Base-by-base conservation (phyloP, 2,888 invertebrate species). In the Gymnoscelis rufifasciata region DNA sequence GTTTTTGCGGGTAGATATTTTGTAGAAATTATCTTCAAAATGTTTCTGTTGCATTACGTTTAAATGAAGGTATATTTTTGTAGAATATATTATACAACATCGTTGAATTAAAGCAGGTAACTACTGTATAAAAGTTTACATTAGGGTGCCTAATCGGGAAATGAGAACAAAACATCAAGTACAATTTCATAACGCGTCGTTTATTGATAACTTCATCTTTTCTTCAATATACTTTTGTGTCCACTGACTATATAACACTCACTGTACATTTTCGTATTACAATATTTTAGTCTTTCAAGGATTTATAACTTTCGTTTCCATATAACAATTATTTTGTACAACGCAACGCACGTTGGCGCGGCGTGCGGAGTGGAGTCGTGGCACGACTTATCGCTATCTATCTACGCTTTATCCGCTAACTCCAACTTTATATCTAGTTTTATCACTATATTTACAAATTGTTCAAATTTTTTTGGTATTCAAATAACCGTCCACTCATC, bases 171-270 rank as follows among this genome's bases (percentile, higher is more conserved):
- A 86, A 86, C 80, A 84, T 71, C 78, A 77, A 54, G 60, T 78
- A 78, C 76, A 78, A 78, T 83, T 83, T 86, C 50, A 42, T 82
- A 86, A 84, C 84, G 79, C 79, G 78, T 83, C 78, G 79, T 86
- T 87, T 87, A 86, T 84, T 86, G 75, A 86, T 86, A 88, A 88
- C 86, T 87, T 87, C 80, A 83, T 83, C 71, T 83, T 76, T 75
- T 80, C 71, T 78, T 83, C 83, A 82, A 87, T 88, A 88, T 88
- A 88, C 71, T 79, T 86, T 87, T 87, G 86, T 86, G 86, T 87
- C 87, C 88, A 88, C 84, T 88, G 88, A 88, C 87, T 89, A 89
- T 84, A 83, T 87, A 88, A 89, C 88, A 88, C 87, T 87, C 88
- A 88, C 88, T 89, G 88, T 87, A 87, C 88, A 88, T 80, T 83